A percentile compares a stretch with the other conserved stretches of the same genome.
These are phyloP conservation scores for Melolontha melolontha DNA, from an alignment of 2,888 invertebrate species.

Conservation along the genomic window DNA sequence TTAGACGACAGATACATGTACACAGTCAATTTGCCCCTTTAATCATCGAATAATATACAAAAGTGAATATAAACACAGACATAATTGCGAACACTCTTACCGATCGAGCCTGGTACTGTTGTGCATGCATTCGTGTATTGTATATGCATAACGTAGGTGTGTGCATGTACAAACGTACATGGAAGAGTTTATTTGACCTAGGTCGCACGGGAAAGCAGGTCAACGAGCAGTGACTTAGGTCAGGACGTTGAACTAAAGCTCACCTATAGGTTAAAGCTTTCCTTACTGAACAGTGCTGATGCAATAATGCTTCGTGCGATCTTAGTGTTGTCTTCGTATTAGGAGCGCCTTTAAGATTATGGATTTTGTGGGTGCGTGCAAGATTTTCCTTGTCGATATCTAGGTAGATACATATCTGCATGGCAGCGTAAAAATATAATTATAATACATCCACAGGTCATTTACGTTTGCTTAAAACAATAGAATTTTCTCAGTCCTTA, in stretches of 20 bases:
- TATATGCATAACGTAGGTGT: constrained; percentile 2
- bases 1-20: too few species aligned
- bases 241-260: constrained; percentile 57
- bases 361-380: constrained; percentile 22
- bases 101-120: too few species aligned
- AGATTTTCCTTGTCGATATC: constrained; percentile 9
- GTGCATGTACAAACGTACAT: constrained; percentile 47
- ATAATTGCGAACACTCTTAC: too few species aligned
- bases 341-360: constrained; percentile 35
- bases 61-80: too few species aligned
- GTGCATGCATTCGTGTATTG: too few species aligned
- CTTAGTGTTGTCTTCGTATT: constrained; percentile 10
- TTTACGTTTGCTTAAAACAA: too few species aligned
- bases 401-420: background rate
- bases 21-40: too few species aligned
- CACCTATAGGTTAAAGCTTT: constrained; percentile 25
- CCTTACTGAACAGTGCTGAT: constrained; percentile 8
- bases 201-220: constrained; percentile 57
- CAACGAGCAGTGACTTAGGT: constrained; percentile 56
- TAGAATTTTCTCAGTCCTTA: too few species aligned
- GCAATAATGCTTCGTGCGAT: constrained; percentile 7
- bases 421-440: too few species aligned
- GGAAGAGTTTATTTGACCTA: constrained; percentile 56
- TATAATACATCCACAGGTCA: too few species aligned
- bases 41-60: too few species aligned